Percentiles rank a stretch among this genome's conserved stretches.
Conservation (phyloP, 2,113 vertebrate species). For the Pollachius pollachius region DNA sequence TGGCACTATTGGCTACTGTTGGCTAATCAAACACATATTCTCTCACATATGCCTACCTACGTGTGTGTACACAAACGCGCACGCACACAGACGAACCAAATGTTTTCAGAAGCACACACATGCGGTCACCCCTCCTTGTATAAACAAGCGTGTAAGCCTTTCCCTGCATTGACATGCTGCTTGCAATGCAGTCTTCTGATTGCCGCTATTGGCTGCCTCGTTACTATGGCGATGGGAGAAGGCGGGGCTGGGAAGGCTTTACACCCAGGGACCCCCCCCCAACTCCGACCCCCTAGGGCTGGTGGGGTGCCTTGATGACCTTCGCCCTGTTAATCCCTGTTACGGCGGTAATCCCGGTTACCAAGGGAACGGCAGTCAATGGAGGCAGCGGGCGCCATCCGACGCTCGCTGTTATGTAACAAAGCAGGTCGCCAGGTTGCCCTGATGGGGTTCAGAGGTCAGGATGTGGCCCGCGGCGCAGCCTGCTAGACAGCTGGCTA, state of each 20-base stretch:
- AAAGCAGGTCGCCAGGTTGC: constrained; percentile 59
- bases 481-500: no score
- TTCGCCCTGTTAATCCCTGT: constrained; percentile 41
- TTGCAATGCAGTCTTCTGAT: constrained; percentile 47
- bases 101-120: neutral
- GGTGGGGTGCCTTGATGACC: constrained; percentile 28
- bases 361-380: constrained; percentile 29
- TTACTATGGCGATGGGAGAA: constrained; percentile 39
- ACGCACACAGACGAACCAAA: neutral
- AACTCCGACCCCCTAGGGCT: neutral
- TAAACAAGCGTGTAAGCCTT: constrained; percentile 19
- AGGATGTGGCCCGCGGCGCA: no score
- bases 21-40: constrained; percentile 1
- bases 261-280: constrained; percentile 52
- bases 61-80: neutral
- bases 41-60: neutral
- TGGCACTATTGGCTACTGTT: neutral
- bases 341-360: no score
- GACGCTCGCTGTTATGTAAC: constrained; percentile 60
- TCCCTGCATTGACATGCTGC: constrained; percentile 28
- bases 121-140: constrained; percentile 13
- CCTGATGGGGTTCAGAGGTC: neutral
- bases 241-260: constrained; percentile 20
- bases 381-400: constrained; percentile 32
- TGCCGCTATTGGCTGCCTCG: constrained; percentile 55